These are phyloP conservation scores for Catamblyrhynchus diadema DNA, from an alignment of 2,797 vertebrate genomes.

Conservation along the genomic window DNA sequence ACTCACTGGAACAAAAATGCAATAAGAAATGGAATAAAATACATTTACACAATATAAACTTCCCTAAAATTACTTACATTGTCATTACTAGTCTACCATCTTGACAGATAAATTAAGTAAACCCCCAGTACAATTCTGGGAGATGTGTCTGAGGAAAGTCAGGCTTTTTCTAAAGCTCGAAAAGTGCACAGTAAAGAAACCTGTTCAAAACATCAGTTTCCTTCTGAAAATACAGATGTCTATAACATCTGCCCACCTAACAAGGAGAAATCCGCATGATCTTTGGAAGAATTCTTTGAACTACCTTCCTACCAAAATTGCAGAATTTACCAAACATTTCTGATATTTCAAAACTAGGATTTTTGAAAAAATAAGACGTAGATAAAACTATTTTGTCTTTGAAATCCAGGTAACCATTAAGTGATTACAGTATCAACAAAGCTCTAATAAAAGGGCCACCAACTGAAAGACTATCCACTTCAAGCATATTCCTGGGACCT, in stretches of 20 bases:
- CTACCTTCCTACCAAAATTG: not conserved
- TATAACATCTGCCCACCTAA: not conserved
- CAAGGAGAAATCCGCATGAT: not conserved
- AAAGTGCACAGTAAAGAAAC: not conserved
- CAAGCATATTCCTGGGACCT: not conserved
- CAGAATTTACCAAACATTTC: not conserved
- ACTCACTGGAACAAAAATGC: not conserved
- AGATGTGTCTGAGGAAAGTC: not conserved
- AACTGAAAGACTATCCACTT: not conserved
- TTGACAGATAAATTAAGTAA: not conserved
- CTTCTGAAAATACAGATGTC: not conserved
- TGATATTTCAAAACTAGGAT: not conserved
- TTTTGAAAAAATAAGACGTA: not conserved
- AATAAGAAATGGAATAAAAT: conserved; percentile 17
- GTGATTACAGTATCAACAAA: not conserved
- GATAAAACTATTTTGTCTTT: not conserved
- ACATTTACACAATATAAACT: not conserved
- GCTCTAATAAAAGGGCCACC: not conserved
- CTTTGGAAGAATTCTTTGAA: not conserved
- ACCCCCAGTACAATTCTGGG: not conserved
- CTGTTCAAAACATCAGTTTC: not conserved
- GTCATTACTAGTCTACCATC: not conserved
- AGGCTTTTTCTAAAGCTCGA: not conserved
- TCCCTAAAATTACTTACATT: not conserved
- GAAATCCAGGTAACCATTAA: not conserved